Conservation (phyloP, 2,888 invertebrate genomes). For the Mayetiola destructor region DNA sequence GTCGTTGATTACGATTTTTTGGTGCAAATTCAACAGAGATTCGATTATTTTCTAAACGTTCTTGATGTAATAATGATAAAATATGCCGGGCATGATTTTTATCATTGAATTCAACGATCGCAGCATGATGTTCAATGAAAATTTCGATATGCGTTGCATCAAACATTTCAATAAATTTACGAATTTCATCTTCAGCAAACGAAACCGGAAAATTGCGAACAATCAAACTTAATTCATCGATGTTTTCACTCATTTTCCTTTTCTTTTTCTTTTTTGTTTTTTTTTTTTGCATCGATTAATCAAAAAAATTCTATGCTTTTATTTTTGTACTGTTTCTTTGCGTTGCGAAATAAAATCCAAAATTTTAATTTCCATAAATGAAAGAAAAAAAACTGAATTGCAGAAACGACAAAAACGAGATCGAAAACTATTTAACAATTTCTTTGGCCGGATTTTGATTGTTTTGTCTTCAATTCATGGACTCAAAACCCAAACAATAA, state of each 20-base stretch:
- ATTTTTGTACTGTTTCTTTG: not conserved
- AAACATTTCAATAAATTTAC: slow-evolving; percentile 2
- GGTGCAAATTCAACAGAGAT: slow-evolving; percentile 60
- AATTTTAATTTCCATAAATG: not conserved
- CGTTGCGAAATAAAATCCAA: not conserved
- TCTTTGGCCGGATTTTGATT: not conserved
- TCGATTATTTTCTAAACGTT: slow-evolving; percentile 49
- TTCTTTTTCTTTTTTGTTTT: not conserved
- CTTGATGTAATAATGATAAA: slow-evolving; percentile 46
- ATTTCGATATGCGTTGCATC: not conserved
- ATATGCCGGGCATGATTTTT: not conserved
- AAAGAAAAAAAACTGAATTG: not conserved
- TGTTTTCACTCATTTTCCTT: not conserved
- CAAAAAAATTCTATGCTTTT: not conserved
- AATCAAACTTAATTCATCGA: not conserved
- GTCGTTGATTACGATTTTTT: slow-evolving; percentile 23
- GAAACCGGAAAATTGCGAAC: slow-evolving; percentile 12
- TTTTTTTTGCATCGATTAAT: not conserved
- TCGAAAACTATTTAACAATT: not conserved
- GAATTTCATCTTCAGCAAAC: not conserved
- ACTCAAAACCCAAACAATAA: no score
- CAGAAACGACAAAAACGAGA: no score
- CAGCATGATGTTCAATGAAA: not conserved
- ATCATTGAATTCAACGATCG: not conserved
- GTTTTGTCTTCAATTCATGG: no score